Base-by-base conservation (phyloP, 2,888 invertebrate species). In the Eristalinus aeneus region DNA sequence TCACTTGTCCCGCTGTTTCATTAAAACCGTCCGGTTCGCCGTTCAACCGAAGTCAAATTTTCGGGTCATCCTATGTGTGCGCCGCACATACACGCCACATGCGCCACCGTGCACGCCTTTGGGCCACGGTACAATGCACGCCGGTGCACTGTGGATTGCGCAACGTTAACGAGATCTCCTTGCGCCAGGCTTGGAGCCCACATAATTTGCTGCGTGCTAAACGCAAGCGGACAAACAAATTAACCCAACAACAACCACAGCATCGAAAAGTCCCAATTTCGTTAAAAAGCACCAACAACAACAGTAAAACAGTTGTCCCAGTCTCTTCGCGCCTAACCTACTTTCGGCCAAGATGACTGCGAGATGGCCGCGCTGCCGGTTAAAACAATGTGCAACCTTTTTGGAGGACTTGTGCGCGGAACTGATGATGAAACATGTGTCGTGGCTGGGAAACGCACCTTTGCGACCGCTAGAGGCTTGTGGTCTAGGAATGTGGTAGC, bases 1-100 rank as follows among this genome's bases (percentile, higher is more conserved):
- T 73, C 85, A 85, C 76, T 85, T 85, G 85, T 85, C 80, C 80
- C 67, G 85, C 80, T 46, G 76, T 85, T 85, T 85, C 85, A 80
- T 80, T 85, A 73, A 68, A 63, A 73, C 22, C 68, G 46, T 73
- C 68, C 72, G 72, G 65, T 67, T 72, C 12, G 77, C 39, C 58
- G 31, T 58, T 31, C 46, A 16, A 16, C 16, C 16, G 46, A 46
- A 46, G n/a, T 61, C 27, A 58, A 46, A 72, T 76, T 83, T 79
- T 79, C 74, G 72, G 84, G 80, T 84, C 84, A 84, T 75, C 60
- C 32, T 36, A 32, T 58, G 31, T 16, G 32, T 34, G 56, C 53
- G 58, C 23, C 53, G 34, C 61, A 39, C 67, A 46, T 58, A 32
- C 61, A 39, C 63, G 63, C 32, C 20, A 78, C 64, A 83, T 73